phyloP scores from a whole-genome alignment of 35 echinoderm and acorn worm species.

The Nesometra sesokonis region DNA sequence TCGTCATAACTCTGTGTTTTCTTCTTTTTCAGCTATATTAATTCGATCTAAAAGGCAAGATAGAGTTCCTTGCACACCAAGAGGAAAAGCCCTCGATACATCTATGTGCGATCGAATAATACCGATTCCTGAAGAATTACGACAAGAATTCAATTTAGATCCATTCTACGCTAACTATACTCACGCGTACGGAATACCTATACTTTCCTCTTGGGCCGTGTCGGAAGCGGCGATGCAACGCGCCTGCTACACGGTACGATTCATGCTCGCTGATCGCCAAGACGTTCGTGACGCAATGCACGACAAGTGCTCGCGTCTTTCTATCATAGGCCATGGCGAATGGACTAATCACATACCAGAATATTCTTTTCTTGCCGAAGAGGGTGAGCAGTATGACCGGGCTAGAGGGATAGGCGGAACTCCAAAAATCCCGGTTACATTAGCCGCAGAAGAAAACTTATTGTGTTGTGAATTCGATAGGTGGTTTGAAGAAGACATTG shows the following conservation, averaged over 20 bases:
- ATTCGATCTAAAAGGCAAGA: too few species aligned
- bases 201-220: conserved; percentile 26
- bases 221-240: conserved; percentile 14
- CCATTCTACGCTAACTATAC: conserved; percentile 59
- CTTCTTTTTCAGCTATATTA: too few species aligned
- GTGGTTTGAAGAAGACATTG: conserved; percentile 53
- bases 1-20: too few species aligned
- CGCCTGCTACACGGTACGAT: conserved; percentile 43
- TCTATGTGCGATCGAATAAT: conserved; percentile 26
- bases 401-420: conserved; percentile 44
- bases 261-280: conserved; percentile 41
- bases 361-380: conserved; percentile 15
- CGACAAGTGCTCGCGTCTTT: conserved; percentile 30
- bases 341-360: conserved; percentile 58
- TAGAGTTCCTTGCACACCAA: not conserved
- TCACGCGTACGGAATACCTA: conserved; percentile 53
- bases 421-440: conserved; percentile 19
- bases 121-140: conserved; percentile 16
- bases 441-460: conserved; percentile 46
- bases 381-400: conserved; percentile 14
- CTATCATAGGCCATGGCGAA: conserved; percentile 35
- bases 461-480: conserved; percentile 25
- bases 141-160: conserved; percentile 15
- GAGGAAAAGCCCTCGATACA: not conserved
- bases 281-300: conserved; percentile 44